Evolutionary conservation across 2,113 vertebrate genomes (phyloP).

Genomic region (Chauna torquata): DNA sequence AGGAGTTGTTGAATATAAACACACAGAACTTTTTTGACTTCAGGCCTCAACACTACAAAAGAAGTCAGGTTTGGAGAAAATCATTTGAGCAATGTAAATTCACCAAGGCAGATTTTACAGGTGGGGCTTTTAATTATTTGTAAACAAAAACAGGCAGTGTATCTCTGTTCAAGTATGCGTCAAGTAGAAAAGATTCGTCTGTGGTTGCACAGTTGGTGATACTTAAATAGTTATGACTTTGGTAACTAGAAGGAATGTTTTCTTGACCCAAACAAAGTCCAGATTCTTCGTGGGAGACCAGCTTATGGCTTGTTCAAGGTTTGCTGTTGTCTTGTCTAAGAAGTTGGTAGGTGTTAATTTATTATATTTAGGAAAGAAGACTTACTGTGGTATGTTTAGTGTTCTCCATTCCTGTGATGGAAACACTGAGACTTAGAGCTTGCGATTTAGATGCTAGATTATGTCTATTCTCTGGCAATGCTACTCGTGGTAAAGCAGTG

Average conservation of each 20-base stretch:
- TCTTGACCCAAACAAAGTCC: background rate
- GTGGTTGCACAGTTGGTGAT: background rate
- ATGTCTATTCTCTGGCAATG: background rate
- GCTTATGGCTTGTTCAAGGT: background rate
- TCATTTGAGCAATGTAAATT: background rate
- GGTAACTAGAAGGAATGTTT: background rate
- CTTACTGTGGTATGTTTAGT: background rate
- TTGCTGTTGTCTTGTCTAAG: background rate
- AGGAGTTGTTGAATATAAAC: constrained; percentile 29
- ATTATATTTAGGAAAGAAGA: background rate
- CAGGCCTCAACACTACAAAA: constrained; percentile 19
- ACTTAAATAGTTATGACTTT: background rate
- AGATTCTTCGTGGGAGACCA: background rate
- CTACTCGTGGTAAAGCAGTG: background rate
- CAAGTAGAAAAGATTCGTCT: background rate
- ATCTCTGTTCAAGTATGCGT: background rate
- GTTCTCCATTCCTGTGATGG: background rate
- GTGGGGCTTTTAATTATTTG: constrained; percentile 50
- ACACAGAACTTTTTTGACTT: background rate
- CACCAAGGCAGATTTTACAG: constrained; percentile 16
- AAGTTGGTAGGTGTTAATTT: background rate
- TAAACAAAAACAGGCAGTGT: background rate
- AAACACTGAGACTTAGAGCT: background rate
- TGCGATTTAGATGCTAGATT: background rate
- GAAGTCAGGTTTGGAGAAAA: constrained; percentile 21